Base-by-base conservation (phyloP, 2,797 vertebrate genomes). In the Bradypodion pumilum region DNA sequence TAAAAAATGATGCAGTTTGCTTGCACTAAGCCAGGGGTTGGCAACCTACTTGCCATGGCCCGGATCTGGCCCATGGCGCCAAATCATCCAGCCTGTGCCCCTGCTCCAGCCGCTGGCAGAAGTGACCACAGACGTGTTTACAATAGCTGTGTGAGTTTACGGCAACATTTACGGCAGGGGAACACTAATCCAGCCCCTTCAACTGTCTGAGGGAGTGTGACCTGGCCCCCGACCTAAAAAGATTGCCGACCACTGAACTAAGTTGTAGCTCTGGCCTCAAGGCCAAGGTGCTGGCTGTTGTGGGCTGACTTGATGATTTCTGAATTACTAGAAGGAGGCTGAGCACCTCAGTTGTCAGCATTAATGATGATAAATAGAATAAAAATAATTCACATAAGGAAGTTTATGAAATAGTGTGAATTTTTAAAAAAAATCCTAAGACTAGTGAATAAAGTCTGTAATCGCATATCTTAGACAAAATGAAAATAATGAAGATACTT, bases 251-350 rank as follows among this genome's bases (percentile, higher is more conserved):
- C n/a, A n/a, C n/a, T n/a, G n/a, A n/a, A n/a, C n/a, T n/a, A n/a
- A n/a, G n/a, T 21, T 56, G 21, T 19, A 56, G 52, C 13, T 5
- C 16, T 21, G 52, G 52, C 62, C 42, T 66, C 62, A 66, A 66
- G 42, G 19, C 37, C 27, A 49, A 46, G n/a, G 19, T 1, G 2
- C 32, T 35, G 62, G n/a, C 12, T 29, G 37, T 60, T 63, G 63
- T 2, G 68, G 13, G 8, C 1, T 46, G 3, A 68, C 27, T 16
- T 75, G 76, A 89, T 5, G 42, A 25, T 21, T n/a, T 52, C 81
- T 88, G 29, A 82, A 49, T 69, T 37, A 79, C 78, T 0, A 74
- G 52, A 81, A 90, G 7, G 12, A 42, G 32, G 56, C 15, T 68
- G 65, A 23, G 62, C 84, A 84, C 16, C 40, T 35, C 69, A 82